Percentiles rank a stretch among this genome's conserved stretches.
Evolutionary conservation across 1,140 invertebrate genomes (phyloP).

Genomic region (Spodoptera frugiperda): DNA sequence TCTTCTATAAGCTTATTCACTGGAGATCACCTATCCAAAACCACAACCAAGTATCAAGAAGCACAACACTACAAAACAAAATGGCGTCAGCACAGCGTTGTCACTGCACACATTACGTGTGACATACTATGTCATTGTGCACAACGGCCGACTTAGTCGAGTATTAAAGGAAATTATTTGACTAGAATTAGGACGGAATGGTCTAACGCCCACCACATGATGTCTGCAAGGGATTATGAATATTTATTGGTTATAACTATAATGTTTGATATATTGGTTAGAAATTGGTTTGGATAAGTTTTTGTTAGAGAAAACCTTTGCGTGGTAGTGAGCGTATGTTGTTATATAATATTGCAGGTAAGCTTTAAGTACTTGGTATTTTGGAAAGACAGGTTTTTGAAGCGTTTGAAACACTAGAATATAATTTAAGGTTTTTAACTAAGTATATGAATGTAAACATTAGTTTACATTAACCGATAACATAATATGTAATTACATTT

Average conservation of each 20-base stretch:
- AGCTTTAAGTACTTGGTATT: not conserved
- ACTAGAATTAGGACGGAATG: slow-evolving; percentile 76
- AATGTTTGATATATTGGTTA: slow-evolving; percentile 41
- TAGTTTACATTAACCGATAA: no score
- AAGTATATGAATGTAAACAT: no score
- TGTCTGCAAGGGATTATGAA: slow-evolving; percentile 45
- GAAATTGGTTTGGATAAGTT: slow-evolving; percentile 8
- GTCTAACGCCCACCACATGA: slow-evolving; percentile 61
- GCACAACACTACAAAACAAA: slow-evolving; percentile 38
- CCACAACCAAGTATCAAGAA: slow-evolving; percentile 63
- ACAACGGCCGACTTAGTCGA: slow-evolving; percentile 75
- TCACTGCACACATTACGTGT: slow-evolving; percentile 80
- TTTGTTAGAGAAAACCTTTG: slow-evolving; percentile 2
- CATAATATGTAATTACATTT: no score
- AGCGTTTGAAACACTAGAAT: no score
- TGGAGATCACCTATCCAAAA: not conserved
- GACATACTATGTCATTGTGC: slow-evolving; percentile 78
- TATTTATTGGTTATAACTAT: slow-evolving; percentile 45
- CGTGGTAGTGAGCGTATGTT: slow-evolving; percentile 19
- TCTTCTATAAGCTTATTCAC: no score
- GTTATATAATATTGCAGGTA: slow-evolving; percentile 7
- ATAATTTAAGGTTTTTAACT: no score
- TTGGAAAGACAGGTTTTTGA: not conserved
- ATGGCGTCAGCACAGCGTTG: slow-evolving; percentile 60
- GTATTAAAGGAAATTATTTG: slow-evolving; percentile 77